These are phyloP conservation scores for Clusia tigrina DNA, from an alignment of 2,888 invertebrate species.

Conservation along the genomic window DNA sequence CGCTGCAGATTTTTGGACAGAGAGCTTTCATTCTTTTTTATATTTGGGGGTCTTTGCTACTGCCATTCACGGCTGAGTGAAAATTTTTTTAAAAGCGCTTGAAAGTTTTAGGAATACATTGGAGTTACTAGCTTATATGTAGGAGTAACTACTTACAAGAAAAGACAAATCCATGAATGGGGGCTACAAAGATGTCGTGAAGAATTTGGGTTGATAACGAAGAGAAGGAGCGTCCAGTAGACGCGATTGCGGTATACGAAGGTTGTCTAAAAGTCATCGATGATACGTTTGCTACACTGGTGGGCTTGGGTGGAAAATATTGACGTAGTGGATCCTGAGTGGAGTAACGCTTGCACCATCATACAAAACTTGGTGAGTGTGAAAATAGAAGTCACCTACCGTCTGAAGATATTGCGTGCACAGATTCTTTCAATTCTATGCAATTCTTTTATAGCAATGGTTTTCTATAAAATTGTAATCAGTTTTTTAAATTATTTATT, in stretches of 20 bases:
- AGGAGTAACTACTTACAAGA: no score
- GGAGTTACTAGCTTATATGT: no score
- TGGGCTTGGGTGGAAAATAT: constrained; percentile 67
- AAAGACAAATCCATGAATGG: constrained; percentile 64
- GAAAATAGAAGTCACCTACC: constrained; percentile 66
- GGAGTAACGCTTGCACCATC: constrained; percentile 68
- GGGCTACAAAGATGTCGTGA: constrained; percentile 66
- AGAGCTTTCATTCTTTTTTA: no score
- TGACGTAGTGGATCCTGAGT: constrained; percentile 63
- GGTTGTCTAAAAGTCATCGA: constrained; percentile 70
- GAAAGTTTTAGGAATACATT: no score
- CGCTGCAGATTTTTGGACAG: no score
- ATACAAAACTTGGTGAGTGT: constrained; percentile 73
- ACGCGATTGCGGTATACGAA: constrained; percentile 70
- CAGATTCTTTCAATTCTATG: no score
- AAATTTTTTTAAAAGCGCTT: no score
- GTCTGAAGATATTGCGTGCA: constrained; percentile 58
- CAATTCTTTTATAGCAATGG: no score
- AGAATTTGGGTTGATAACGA: constrained; percentile 67
- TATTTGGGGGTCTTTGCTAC: no score
- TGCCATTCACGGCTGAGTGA: no score
- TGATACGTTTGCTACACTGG: constrained; percentile 67
- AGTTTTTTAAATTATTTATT: no score
- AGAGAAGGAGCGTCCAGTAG: constrained; percentile 66
- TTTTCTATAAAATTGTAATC: no score